Base-by-base conservation (phyloP, 1,140 invertebrate genomes). In the Zaprionus tsacasi region DNA sequence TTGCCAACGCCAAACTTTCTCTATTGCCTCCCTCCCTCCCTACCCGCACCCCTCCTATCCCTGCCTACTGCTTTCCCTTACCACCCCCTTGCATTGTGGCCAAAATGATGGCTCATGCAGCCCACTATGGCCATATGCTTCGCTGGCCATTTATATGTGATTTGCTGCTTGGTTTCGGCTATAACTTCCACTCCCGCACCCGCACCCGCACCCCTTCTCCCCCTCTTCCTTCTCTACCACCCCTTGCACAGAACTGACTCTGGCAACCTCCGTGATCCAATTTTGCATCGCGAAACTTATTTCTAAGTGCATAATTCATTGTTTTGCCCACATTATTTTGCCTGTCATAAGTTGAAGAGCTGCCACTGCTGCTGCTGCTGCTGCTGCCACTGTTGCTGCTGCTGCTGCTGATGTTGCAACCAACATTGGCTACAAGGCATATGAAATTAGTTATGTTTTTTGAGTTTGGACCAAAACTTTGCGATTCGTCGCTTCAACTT, bases 291-390 rank as follows among this genome's bases (percentile, higher is more conserved):
- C 65, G 67, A 85, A 89, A 89, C 85, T 89, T 89, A 90, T 90
- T 85, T 81, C 70, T 76, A 89, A 89, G 85, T 89, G 81, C 85
- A 89, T 89, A 89, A 89, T 89, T 89, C 85, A 85, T 89, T 89
- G 85, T 89, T 89, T 85, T 70, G 75, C 81, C 81, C 86, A 89
- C 85, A 89, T 85, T 90, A 88, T 89, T 88, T 88, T 89, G 36
- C 81, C 74, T 89, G 85, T 88, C 85, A 88, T 74, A 88, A 89
- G 81, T 88, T 88, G 78, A 76, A 66, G 71, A 83, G 80, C 73
- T 78, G 55, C 70, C 70, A n/a, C 48, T 50, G 58, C 70, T n/a
- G n/a, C n/a, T n/a, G n/a, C n/a, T n/a, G n/a, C n/a, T n/a, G 21
- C 21, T 21, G 21, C 21, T 69, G 12, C 52, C 35, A 45, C 36